Conservation (phyloP, 2,113 vertebrate genomes). For the Syrrhaptes paradoxus region DNA sequence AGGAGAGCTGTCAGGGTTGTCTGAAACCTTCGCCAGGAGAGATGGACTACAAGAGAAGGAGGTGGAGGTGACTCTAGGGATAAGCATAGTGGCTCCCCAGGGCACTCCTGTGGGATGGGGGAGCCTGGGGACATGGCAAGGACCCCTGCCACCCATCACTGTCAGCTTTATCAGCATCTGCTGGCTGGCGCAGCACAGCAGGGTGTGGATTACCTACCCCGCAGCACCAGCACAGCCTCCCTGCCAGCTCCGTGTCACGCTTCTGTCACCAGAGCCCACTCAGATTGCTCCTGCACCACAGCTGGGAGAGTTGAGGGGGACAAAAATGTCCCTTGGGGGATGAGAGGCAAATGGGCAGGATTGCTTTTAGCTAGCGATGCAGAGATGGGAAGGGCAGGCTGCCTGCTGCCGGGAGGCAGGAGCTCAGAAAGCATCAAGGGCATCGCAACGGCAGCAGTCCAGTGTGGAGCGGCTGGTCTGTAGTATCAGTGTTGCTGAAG, state of each 20-base stretch:
- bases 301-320: not conserved
- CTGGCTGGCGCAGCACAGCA: not conserved
- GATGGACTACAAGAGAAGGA: fast-evolving
- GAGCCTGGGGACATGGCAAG: not conserved
- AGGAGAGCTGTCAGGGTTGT: not conserved
- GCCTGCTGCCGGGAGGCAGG: not conserved
- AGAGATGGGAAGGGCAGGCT: not conserved
- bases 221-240: not conserved
- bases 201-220: fast-evolving
- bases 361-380: fast-evolving
- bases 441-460: not conserved
- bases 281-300: not conserved
- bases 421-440: not conserved
- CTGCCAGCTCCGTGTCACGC: fast-evolving
- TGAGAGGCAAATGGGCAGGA: not conserved
- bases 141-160: fast-evolving
- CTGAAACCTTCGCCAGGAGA: not conserved
- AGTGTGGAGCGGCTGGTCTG: not conserved
- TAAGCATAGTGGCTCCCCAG: not conserved
- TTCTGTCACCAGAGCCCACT: not conserved
- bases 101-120: fast-evolving
- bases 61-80: not conserved
- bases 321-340: not conserved
- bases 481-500: not conserved
- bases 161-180: not conserved